A percentile compares a stretch with the other conserved stretches of the same genome.
These are phyloP conservation scores for Scolopax bukidnonensis DNA, from an alignment of 2,797 vertebrate genomes.

Conservation along the genomic window DNA sequence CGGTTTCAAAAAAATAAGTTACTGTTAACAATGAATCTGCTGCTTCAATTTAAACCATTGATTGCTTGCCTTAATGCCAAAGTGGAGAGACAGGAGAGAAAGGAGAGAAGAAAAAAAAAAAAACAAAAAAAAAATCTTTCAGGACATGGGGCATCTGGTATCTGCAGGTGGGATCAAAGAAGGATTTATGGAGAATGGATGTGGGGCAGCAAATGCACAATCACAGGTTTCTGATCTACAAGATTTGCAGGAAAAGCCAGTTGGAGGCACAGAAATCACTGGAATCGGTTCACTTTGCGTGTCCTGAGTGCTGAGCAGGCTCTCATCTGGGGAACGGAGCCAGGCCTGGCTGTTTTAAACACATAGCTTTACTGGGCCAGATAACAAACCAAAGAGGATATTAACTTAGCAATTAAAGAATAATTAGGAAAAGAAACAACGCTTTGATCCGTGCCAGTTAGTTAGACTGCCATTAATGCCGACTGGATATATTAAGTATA, in stretches of 20 bases:
- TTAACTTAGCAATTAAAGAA: constrained; percentile 5
- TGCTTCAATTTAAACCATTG: neutral
- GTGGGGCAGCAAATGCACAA: neutral
- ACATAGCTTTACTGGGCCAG: neutral
- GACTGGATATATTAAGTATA: neutral
- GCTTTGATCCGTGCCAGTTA: neutral
- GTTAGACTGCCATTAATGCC: neutral
- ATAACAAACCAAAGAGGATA: constrained; percentile 1
- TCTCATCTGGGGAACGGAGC: neutral
- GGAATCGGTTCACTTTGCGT: neutral
- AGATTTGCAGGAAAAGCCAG: constrained; percentile 11
- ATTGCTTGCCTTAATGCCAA: neutral
- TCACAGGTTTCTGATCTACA: neutral
- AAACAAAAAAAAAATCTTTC: neutral
- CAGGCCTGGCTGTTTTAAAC: constrained; percentile 13
- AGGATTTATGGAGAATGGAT: neutral
- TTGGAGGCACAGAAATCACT: neutral
- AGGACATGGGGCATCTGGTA: neutral
- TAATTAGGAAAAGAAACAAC: neutral
- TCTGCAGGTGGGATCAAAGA: neutral
- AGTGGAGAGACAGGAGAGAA: neutral
- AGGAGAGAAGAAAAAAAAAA: no score
- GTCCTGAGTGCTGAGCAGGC: no score
- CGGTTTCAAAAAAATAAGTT: neutral
- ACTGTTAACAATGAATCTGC: neutral